These are phyloP conservation scores for Chrysopa pallens DNA, from an alignment of 1,140 invertebrate genomes.

Conservation along the genomic window DNA sequence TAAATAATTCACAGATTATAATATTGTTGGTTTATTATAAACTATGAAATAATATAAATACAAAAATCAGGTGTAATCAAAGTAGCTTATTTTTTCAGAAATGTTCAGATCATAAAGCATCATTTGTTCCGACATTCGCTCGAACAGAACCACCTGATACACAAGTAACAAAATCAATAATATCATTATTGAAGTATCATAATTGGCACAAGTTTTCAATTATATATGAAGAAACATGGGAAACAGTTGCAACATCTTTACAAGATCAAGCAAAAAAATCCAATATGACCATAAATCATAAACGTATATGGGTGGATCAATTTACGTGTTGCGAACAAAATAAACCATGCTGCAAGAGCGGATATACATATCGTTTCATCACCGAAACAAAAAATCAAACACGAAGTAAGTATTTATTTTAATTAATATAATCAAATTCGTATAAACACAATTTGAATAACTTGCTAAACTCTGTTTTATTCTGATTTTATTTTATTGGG, in stretches of 20 bases:
- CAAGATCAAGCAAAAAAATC: slow-evolving; percentile 46
- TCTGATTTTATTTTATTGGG: too few species aligned
- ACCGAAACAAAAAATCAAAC: slow-evolving; percentile 77
- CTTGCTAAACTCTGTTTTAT: too few species aligned
- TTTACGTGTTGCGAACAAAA: slow-evolving; percentile 58
- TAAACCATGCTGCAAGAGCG: slow-evolving; percentile 48
- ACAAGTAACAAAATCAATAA: slow-evolving; percentile 85
- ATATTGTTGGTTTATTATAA: too few species aligned
- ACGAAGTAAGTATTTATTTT: slow-evolving; percentile 67
- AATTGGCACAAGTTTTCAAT: slow-evolving; percentile 90
- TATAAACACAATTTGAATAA: too few species aligned
- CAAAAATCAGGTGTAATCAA: too few species aligned
- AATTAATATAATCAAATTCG: too few species aligned
- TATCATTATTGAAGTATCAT: slow-evolving; percentile 74
- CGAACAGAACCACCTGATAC: slow-evolving; percentile 86
- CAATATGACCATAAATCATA: slow-evolving; percentile 58
- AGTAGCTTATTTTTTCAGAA: slow-evolving; percentile 43
- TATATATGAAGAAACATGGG: slow-evolving; percentile 66
- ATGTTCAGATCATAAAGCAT: slow-evolving; percentile 81
- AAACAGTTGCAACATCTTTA: slow-evolving; percentile 57
- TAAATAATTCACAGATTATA: too few species aligned
- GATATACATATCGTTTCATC: slow-evolving; percentile 70
- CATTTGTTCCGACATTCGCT: slow-evolving; percentile 77
- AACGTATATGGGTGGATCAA: slow-evolving; percentile 41
- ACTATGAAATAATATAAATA: too few species aligned